Percentiles rank a stretch among this genome's conserved stretches.
phyloP scores from a whole-genome alignment of 2,113 vertebrate species.

The Megaptera novaeangliae region DNA sequence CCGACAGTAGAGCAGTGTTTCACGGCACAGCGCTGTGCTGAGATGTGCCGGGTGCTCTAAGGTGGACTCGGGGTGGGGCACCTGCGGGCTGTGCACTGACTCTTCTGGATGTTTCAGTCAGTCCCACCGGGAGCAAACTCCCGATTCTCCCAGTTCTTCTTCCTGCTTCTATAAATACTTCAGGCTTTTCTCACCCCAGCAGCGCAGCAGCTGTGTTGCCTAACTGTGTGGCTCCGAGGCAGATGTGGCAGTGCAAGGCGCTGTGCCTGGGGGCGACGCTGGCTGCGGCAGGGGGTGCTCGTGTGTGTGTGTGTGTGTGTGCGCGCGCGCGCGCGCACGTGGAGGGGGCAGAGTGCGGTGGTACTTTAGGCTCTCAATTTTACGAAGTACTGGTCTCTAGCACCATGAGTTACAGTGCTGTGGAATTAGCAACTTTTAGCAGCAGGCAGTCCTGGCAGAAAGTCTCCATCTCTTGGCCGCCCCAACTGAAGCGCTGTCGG shows the following conservation, averaged over 20 bases:
- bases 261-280: not conserved
- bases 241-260: not conserved
- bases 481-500: not conserved
- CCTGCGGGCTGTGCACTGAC: not conserved
- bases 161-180: not conserved
- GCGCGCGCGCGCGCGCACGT: fast-evolving
- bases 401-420: not conserved
- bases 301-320: not conserved
- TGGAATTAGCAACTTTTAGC: not conserved
- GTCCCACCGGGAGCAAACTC: not conserved
- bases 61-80: not conserved
- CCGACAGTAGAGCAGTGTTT: not conserved
- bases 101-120: not conserved
- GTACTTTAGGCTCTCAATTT: too few species aligned
- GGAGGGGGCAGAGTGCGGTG: not conserved
- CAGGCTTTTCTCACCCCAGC: not conserved
- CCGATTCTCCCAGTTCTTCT: not conserved
- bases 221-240: not conserved
- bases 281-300: not conserved
- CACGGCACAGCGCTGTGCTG: not conserved
- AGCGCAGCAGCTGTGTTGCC: not conserved
- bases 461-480: not conserved
- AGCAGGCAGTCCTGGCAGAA: not conserved
- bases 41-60: not conserved
- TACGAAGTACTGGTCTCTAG: not conserved